Percentiles rank a stretch among this genome's conserved stretches.
These are phyloP conservation scores for Drosophila parthenogenetica DNA, from an alignment of 2,888 invertebrate species.

Conservation along the genomic window DNA sequence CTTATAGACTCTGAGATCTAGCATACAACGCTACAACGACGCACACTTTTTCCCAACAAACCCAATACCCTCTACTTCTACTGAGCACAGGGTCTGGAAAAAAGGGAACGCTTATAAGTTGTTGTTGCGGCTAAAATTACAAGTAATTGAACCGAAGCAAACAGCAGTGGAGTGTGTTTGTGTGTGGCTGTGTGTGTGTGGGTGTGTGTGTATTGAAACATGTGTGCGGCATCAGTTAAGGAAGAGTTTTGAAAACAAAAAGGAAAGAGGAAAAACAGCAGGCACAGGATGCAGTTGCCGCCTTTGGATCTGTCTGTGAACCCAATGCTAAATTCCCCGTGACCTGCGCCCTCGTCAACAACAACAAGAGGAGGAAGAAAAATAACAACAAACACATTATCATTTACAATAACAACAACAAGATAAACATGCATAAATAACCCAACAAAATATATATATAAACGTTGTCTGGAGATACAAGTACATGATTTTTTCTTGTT, in stretches of 20 bases:
- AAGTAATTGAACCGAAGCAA: slow-evolving; percentile 75
- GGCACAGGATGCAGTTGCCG: slow-evolving; percentile 62
- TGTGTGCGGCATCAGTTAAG: slow-evolving; percentile 60
- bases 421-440: slow-evolving; percentile 58
- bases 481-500: neutral
- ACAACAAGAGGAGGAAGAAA: slow-evolving; percentile 55
- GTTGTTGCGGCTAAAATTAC: slow-evolving; percentile 78
- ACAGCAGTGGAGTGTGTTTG: slow-evolving; percentile 19
- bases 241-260: slow-evolving; percentile 1
- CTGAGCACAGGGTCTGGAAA: slow-evolving; percentile 10
- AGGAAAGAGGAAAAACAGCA: slow-evolving; percentile 37
- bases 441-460: slow-evolving; percentile 2
- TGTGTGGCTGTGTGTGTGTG: slow-evolving; percentile 5
- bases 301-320: slow-evolving; percentile 19
- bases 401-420: slow-evolving; percentile 14
- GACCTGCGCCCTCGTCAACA: slow-evolving; percentile 62
- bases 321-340: slow-evolving; percentile 38
- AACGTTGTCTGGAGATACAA: slow-evolving; percentile 23
- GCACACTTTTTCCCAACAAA: no score
- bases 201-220: slow-evolving; percentile 43
- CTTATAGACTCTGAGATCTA: no score
- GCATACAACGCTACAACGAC: no score
- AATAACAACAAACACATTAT: slow-evolving; percentile 22
- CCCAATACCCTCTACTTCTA: no score
- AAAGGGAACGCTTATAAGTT: slow-evolving; percentile 46